Percentiles rank a stretch among this genome's conserved stretches.
Evolutionary conservation across 1,140 invertebrate species (phyloP).

Genomic region (Bursaphelenchus mucronatus): DNA sequence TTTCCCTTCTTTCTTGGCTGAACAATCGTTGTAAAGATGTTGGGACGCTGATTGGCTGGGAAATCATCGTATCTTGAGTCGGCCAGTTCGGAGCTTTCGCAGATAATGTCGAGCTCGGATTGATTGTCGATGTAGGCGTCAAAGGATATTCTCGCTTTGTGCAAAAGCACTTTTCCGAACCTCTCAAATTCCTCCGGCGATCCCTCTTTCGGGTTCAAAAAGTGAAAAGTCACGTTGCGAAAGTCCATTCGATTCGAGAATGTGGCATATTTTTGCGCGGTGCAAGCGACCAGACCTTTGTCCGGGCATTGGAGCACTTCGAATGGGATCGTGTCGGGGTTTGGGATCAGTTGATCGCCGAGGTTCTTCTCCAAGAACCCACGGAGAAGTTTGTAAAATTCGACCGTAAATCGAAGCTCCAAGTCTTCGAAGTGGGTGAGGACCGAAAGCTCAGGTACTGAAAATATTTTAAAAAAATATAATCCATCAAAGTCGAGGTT

Average conservation of each 20-base stretch:
- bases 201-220: constrained; percentile 21
- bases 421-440: constrained; percentile 79
- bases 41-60: constrained; percentile 64
- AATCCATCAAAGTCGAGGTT: no score
- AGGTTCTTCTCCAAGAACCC: constrained; percentile 85
- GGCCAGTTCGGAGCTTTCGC: constrained; percentile 37
- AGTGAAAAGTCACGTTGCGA: constrained; percentile 41
- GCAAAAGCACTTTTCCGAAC: constrained; percentile 44
- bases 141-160: constrained; percentile 46
- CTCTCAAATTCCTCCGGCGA: constrained; percentile 14
- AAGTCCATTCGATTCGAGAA: constrained; percentile 48
- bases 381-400: constrained; percentile 80
- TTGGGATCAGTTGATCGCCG: constrained; percentile 77
- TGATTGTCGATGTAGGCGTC: constrained; percentile 48
- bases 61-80: constrained; percentile 30
- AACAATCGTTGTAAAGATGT: constrained; percentile 83
- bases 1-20: constrained; percentile 69
- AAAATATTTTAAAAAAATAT: constrained; percentile 19
- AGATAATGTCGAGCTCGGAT: constrained; percentile 56
- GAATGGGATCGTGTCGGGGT: constrained; percentile 55
- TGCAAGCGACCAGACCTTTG: constrained; percentile 7
- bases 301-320: constrained; percentile 41
- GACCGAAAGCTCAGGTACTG: constrained; percentile 79
- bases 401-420: constrained; percentile 74
- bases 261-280: constrained; percentile 39